Evolutionary conservation across 2,113 vertebrate species (phyloP).

Genomic region (Hippocampus zosterae): DNA sequence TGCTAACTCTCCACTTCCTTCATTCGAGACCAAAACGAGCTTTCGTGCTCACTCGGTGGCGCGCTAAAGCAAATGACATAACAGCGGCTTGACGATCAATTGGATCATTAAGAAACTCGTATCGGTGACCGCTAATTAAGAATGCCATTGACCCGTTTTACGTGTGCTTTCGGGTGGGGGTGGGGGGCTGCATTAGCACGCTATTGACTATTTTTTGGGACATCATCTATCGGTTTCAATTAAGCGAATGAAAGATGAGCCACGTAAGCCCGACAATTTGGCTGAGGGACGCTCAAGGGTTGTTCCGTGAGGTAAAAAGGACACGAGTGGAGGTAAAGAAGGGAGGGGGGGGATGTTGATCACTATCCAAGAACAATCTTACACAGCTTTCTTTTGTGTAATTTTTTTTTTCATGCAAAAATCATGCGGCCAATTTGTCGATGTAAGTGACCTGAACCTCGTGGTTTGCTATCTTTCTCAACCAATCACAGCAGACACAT

Average conservation of each 20-base stretch:
- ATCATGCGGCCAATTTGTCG: conserved; percentile 98
- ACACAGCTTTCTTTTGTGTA: conserved; percentile 94
- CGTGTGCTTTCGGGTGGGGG: conserved; percentile 29
- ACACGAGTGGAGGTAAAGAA: conserved; percentile 5
- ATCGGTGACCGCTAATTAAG: conserved; percentile 21
- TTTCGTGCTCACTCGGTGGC: conserved; percentile 22
- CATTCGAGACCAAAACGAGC: background rate
- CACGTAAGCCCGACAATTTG: conserved; percentile 27
- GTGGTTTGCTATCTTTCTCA: conserved; percentile 92
- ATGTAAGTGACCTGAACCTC: conserved; percentile 97
- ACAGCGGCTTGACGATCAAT: conserved; percentile 16
- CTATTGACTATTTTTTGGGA: background rate
- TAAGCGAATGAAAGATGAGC: conserved; percentile 48
- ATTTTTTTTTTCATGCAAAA: conserved; percentile 97
- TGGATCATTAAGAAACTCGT: conserved; percentile 32
- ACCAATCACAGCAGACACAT: conserved; percentile 73
- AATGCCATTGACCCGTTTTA: conserved; percentile 30
- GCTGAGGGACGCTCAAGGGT: conserved; percentile 19
- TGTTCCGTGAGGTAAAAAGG: conserved; percentile 19
- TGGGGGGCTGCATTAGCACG: background rate
- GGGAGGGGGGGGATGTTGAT: conserved; percentile 65
- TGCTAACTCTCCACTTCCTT: background rate
- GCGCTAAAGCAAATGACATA: conserved; percentile 17
- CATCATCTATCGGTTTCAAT: conserved; percentile 9
- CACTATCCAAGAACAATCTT: conserved; percentile 86